These are phyloP conservation scores for Lagorchestes hirsutus DNA, from an alignment of 2,797 vertebrate species.

Conservation along the genomic window DNA sequence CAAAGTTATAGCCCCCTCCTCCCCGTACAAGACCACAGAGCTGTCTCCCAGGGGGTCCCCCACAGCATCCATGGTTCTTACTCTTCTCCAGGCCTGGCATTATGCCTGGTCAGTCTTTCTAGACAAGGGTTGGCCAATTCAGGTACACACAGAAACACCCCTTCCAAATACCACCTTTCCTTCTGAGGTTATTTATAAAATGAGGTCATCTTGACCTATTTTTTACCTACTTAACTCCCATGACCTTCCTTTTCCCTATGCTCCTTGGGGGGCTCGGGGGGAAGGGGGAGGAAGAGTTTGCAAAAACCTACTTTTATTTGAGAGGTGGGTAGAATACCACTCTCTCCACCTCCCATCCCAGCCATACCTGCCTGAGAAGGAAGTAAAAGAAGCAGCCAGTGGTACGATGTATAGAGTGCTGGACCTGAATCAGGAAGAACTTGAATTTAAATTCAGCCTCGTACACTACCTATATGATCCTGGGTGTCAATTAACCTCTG, in stretches of 20 bases:
- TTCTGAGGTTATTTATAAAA: neutral
- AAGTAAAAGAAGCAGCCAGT: neutral
- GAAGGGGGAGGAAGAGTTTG: neutral
- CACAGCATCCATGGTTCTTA: neutral
- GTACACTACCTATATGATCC: neutral
- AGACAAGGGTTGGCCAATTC: neutral
- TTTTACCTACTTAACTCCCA: neutral
- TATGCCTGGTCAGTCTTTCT: neutral
- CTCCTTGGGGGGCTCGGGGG: neutral
- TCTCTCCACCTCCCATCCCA: neutral
- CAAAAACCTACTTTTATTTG: neutral
- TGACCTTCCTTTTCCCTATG: neutral
- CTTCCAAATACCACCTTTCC: neutral
- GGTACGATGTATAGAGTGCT: neutral
- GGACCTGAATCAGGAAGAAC: neutral
- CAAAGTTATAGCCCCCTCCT: too few species aligned
- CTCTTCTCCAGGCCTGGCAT: neutral
- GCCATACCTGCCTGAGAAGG: neutral
- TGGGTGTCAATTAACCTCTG: neutral
- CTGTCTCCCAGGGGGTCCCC: neutral
- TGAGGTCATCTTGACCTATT: constrained; percentile 64
- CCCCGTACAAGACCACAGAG: too few species aligned
- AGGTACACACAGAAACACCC: neutral
- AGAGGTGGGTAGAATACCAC: neutral
- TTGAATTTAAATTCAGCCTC: neutral